These are phyloP conservation scores for Andrena praecox DNA, from an alignment of 2,888 invertebrate species.

Conservation along the genomic window DNA sequence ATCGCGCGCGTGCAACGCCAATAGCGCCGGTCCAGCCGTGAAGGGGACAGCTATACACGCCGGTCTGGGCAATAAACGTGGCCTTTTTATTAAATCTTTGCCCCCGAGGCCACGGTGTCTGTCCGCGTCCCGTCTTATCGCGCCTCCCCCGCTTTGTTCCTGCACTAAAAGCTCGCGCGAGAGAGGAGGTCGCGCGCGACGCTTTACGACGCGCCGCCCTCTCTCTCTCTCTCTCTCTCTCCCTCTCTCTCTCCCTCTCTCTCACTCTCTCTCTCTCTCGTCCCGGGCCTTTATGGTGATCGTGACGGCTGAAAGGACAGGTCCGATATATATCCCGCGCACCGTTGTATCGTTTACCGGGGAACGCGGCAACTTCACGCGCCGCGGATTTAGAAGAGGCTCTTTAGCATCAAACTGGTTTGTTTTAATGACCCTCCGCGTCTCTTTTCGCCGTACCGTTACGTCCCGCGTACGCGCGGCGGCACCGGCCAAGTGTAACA, in stretches of 20 bases:
- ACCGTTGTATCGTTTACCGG: slow-evolving; percentile 27
- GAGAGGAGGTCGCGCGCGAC: slow-evolving; percentile 17
- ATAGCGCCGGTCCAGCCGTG: slow-evolving; percentile 58
- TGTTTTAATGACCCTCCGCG: slow-evolving; percentile 47
- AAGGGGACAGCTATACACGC: slow-evolving; percentile 41
- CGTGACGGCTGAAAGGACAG: slow-evolving; percentile 68
- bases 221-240: no score
- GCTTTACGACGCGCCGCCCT: slow-evolving; percentile 59
- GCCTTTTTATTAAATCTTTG: slow-evolving; percentile 74
- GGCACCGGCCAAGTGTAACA: slow-evolving; percentile 25
- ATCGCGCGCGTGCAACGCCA: slow-evolving; percentile 69
- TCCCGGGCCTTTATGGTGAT: slow-evolving; percentile 64
- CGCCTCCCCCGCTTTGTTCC: slow-evolving; percentile 47
- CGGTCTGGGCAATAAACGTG: slow-evolving; percentile 75
- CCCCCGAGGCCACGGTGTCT: slow-evolving; percentile 15
- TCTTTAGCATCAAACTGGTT: slow-evolving; percentile 58
- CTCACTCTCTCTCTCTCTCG: not conserved
- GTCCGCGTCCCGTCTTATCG: slow-evolving; percentile 43
- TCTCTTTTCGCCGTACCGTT: slow-evolving; percentile 53
- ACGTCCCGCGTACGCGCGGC: slow-evolving; percentile 10
- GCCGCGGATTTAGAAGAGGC: slow-evolving; percentile 44
- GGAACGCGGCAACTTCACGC: not conserved
- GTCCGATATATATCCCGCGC: slow-evolving; percentile 33
- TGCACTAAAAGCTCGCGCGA: slow-evolving; percentile 35
- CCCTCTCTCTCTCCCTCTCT: not conserved